Conservation (phyloP, 2,113 vertebrate species). For the Cebus imitator region DNA sequence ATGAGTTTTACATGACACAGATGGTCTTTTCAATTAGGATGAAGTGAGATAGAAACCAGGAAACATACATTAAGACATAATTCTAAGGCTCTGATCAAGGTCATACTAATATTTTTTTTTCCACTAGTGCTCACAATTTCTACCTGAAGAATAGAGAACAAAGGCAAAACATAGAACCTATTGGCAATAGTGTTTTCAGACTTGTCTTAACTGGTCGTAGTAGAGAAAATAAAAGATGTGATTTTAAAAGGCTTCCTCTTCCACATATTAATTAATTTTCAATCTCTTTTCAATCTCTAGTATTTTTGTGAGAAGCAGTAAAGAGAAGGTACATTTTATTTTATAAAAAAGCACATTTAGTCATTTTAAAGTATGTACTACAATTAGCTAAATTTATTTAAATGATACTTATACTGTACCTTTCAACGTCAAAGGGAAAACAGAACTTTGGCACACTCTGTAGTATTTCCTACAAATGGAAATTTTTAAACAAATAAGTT, state of each 20-base stretch:
- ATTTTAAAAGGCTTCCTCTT: not conserved
- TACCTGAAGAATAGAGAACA: slow-evolving; percentile 54
- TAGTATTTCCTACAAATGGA: slow-evolving; percentile 92
- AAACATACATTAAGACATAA: not conserved
- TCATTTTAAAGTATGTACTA: not conserved
- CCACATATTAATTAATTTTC: not conserved
- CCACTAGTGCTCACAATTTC: not conserved
- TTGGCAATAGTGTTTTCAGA: not conserved
- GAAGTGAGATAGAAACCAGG: slow-evolving; percentile 5
- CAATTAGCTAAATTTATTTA: not conserved
- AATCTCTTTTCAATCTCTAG: not conserved
- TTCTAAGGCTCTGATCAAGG: slow-evolving; percentile 37
- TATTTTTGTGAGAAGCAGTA: not conserved
- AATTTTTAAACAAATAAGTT: slow-evolving; percentile 53
- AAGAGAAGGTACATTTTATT: not conserved
- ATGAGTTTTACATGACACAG: slow-evolving; percentile 58
- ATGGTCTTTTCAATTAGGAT: slow-evolving; percentile 64
- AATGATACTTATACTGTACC: slow-evolving; percentile 83
- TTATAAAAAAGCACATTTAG: not conserved
- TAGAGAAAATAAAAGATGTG: not conserved
- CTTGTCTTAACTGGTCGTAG: slow-evolving; percentile 22
- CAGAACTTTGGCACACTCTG: slow-evolving; percentile 98
- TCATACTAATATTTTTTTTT: slow-evolving; percentile 26
- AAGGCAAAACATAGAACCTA: not conserved
- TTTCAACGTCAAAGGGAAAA: slow-evolving; percentile 98